Evolutionary conservation across 2,888 invertebrate genomes (phyloP), one percentile per base, ranked within the genome.

Genomic region (Drosophila recens): DNA sequence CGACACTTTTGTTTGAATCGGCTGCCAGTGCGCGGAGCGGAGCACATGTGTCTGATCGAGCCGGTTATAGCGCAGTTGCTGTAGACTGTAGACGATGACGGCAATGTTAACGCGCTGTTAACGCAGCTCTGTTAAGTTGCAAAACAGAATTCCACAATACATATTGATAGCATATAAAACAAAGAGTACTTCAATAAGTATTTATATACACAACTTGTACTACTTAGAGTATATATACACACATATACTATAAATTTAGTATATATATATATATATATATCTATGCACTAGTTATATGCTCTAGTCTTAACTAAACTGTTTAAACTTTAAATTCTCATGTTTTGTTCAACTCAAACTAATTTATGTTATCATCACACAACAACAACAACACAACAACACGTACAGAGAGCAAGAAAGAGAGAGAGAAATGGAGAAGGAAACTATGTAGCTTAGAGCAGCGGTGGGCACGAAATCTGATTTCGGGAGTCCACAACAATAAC

Each of bases 11-110:
- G 98, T 75, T 95, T 97, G 59, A 97, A 98, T 93, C 96, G 97
- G 89, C 95, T 99, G 82, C 98, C 98, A 53, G 98, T 99, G 64
- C 95, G 98, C 80, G 98, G 98, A 61, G 98, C 98, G 23, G 98
- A 98, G 92, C 98, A 98, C 93, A 98, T 99, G 96, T 97, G 97
- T 91, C 95, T 99, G 75, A 95, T 97, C 78, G 97, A 98, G 92
- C 98, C 98, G 54, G 95, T 98, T 72, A 96, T 97, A 90, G 97
- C 96, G 87, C 97, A 97, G 92, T 94, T 98, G 79, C 94, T 95
- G 76, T 95, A 94, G 23, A n/a, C 94, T 95, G 76, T 95, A 94
- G 23, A n/a, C 27, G 92, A 20, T 20, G 20, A 20, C 17, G 17
- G 17, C 23, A 13, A 20, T 57, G 56, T 54, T 61, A 67, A 54